Conservation (phyloP, 2,888 invertebrate genomes). For the Mimachlamys varia region DNA sequence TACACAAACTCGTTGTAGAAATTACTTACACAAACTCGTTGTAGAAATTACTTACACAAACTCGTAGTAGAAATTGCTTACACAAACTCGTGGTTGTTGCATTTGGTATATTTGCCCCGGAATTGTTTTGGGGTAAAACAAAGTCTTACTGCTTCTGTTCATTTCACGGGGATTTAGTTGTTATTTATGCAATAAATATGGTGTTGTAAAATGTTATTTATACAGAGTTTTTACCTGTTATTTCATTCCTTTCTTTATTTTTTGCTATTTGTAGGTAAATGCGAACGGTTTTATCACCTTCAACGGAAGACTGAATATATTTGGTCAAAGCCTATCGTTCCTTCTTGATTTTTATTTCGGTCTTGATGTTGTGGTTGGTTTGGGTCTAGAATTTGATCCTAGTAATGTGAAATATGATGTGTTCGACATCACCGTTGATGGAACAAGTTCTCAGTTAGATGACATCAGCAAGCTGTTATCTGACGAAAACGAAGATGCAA, state of each 20-base stretch:
- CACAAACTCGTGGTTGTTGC: too few species aligned
- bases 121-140: too few species aligned
- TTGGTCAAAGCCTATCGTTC: background rate
- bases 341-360: background rate
- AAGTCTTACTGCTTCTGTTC: too few species aligned
- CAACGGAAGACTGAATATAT: background rate
- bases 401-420: background rate
- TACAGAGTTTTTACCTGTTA: background rate
- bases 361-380: background rate
- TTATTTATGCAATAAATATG: too few species aligned
- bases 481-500: background rate
- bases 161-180: too few species aligned
- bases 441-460: background rate
- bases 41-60: too few species aligned
- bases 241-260: too few species aligned
- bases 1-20: too few species aligned
- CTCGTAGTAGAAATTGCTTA: too few species aligned
- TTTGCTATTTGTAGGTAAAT: background rate
- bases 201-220: background rate
- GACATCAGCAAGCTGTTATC: background rate
- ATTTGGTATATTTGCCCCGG: too few species aligned
- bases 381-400: background rate
- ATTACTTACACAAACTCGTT: too few species aligned
- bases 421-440: background rate
- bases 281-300: background rate